Evolutionary conservation across 1,140 invertebrate species (phyloP), one percentile per base, ranked within the genome.

Genomic region (Drosophila sechellia): DNA sequence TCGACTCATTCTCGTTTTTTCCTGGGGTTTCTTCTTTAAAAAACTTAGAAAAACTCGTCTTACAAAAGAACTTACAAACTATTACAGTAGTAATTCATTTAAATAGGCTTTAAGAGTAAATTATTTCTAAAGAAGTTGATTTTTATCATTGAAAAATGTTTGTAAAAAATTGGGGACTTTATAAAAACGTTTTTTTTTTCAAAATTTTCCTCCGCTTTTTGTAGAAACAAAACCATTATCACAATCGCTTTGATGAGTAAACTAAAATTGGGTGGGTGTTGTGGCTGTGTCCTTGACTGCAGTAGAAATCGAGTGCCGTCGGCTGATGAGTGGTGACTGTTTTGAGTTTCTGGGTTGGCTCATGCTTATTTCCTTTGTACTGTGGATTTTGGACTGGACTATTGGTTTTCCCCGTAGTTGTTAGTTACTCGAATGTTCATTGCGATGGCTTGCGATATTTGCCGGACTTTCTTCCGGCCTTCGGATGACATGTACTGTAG

Each of bases 201-300:
- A 20, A 49, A n/a, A 37, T 65, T 73, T 73, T 72, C 25, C 40
- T 56, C 46, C 39, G 40, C 72, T 55, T 72, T 76, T 55, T 65
- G 46, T 79, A 74, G 84, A 87, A 90, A 90, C 79, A 90, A 90
- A 90, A 90, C 77, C 77, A 77, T 91, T 91, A 91, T 91, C 90
- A 91, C 90, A 91, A 91, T 91, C 79, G 90, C 90, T 91, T 91
- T 90, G 90, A 91, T 91, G 90, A 91, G 81, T 89, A 89, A 89
- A 80, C 72, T 83, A 65, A 69, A 73, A 52, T 43, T 48, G 55
- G 27, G 45, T 42, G 45, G 59, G 48, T 54, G 22, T 50, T 49
- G 40, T 15, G 57, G 57, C 0, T 79, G 40, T 64, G 20, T 34
- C 48, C 48, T 50, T 50, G 55, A 57, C 27, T 50, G 48, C 27